Conservation (phyloP, 2,113 vertebrate species). For the Gopherus evgoodei region DNA sequence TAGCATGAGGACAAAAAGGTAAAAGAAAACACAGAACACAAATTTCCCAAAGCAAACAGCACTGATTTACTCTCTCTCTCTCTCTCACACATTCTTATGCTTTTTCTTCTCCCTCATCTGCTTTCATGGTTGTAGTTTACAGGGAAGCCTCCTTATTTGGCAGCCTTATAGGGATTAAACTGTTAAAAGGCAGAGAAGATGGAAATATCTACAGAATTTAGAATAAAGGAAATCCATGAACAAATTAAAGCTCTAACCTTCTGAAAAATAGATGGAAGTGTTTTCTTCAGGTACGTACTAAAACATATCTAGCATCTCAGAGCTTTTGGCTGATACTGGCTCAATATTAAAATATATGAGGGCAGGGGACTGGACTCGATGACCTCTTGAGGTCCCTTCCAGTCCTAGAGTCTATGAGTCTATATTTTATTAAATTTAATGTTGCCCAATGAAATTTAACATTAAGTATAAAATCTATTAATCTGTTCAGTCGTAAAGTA, state of each 20-base stretch:
- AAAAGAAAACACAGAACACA: neutral
- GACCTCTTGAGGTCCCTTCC: too few species aligned
- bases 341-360: neutral
- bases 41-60: neutral
- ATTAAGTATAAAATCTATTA: neutral
- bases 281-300: neutral
- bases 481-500: neutral
- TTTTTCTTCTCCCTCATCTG: neutral
- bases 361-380: too few species aligned
- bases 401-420: too few species aligned
- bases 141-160: neutral
- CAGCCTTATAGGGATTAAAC: neutral
- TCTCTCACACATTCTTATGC: neutral
- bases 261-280: neutral
- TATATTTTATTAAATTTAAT: neutral
- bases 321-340: rapidly evolving
- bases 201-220: neutral
- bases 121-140: neutral
- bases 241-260: neutral
- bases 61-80: neutral
- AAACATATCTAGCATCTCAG: rapidly evolving
- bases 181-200: neutral
- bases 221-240: neutral
- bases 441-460: neutral
- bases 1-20: neutral